Conservation (phyloP, 37 sponge, comb jelly and placozoan genomes). For the Axinella damicornis region DNA sequence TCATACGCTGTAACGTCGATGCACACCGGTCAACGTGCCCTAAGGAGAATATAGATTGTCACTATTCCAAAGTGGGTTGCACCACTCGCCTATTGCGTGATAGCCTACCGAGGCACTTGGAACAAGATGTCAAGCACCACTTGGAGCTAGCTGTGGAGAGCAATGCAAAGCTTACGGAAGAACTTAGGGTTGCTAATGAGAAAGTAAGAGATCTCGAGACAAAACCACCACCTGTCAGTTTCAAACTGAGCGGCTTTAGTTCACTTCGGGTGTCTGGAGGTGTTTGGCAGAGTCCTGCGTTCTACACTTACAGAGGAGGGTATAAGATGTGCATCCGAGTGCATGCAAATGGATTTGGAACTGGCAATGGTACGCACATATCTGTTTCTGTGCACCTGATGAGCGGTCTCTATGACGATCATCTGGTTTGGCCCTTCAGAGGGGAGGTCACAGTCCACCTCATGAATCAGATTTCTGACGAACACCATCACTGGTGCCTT, state of each 20-base stretch:
- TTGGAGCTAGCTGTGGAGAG: neutral
- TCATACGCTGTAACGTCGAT: neutral
- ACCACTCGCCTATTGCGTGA: neutral
- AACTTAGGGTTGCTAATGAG: neutral
- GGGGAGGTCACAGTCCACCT: constrained; percentile 37
- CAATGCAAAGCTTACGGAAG: neutral
- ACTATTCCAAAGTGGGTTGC: constrained; percentile 24
- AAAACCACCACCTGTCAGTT: neutral
- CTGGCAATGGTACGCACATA: constrained; percentile 34
- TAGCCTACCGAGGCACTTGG: constrained; percentile 17
- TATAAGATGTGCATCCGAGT: constrained; percentile 59
- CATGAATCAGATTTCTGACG: constrained; percentile 40
- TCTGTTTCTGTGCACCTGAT: constrained; percentile 41
- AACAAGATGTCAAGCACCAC: neutral
- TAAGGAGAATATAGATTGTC: constrained; percentile 17
- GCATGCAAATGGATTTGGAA: constrained; percentile 48
- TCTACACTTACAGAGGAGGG: constrained; percentile 28
- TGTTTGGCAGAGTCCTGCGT: constrained; percentile 21
- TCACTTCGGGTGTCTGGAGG: neutral
- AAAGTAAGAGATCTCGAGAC: neutral
- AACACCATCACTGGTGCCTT: constrained; percentile 17
- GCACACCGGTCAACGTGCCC: constrained; percentile 5
- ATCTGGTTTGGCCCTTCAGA: constrained; percentile 37
- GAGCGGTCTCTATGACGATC: constrained; percentile 56
- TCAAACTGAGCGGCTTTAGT: constrained; percentile 1